Conservation (phyloP, 2,113 vertebrate species). For the Paratilapia polleni region DNA sequence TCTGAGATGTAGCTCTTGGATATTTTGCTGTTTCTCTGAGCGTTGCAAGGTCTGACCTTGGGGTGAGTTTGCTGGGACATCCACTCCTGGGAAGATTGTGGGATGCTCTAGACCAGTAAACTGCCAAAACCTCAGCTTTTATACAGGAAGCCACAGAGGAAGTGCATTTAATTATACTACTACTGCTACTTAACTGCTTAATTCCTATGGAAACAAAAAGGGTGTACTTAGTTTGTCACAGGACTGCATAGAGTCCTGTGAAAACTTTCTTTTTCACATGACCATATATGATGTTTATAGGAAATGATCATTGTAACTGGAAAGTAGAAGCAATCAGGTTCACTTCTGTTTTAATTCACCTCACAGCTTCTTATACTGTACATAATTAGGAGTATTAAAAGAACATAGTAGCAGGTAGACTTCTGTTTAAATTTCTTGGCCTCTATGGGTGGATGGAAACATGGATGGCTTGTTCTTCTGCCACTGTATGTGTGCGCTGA, state of each 20-base stretch:
- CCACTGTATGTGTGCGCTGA: background rate
- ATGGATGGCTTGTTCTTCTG: background rate
- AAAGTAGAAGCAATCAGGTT: constrained; percentile 16
- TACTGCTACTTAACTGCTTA: background rate
- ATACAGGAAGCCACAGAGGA: background rate
- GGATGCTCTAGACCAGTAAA: background rate
- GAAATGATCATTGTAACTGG: background rate
- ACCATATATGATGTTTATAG: background rate
- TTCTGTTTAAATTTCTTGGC: background rate
- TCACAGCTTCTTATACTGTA: background rate
- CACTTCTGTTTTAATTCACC: background rate
- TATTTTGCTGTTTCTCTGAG: background rate
- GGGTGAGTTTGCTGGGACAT: background rate
- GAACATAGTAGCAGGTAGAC: background rate
- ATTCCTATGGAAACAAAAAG: fast-evolving
- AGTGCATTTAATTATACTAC: background rate
- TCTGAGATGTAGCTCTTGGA: fast-evolving
- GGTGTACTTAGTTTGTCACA: background rate
- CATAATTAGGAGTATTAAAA: background rate
- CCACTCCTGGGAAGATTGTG: background rate
- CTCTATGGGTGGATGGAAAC: background rate
- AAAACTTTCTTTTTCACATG: background rate
- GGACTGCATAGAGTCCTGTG: background rate
- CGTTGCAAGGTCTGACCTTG: background rate
- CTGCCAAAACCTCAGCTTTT: background rate